Percentiles rank a stretch among this genome's conserved stretches.
These are phyloP conservation scores for Myotis planiceps DNA, from an alignment of 2,797 vertebrate species.

Conservation along the genomic window DNA sequence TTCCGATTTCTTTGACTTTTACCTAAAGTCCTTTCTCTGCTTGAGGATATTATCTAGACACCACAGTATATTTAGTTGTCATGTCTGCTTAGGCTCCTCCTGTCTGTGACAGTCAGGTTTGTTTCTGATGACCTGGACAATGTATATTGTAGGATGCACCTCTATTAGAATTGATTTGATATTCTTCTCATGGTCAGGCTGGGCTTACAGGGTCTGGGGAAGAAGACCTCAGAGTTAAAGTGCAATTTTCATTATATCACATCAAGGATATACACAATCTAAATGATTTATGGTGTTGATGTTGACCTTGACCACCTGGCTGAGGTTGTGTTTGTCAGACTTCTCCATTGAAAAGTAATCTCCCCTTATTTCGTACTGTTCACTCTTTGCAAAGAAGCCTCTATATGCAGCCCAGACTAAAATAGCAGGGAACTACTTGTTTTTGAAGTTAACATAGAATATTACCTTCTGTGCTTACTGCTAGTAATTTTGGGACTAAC, in stretches of 20 bases:
- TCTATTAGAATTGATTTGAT: background rate
- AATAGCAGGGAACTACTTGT: background rate
- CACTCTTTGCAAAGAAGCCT: background rate
- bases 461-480: background rate
- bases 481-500: background rate
- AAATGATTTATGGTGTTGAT: background rate
- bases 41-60: background rate
- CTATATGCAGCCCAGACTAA: background rate
- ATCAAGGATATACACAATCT: background rate
- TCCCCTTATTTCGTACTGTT: background rate
- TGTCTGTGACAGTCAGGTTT: background rate
- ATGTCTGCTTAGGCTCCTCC: background rate
- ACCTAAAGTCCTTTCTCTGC: background rate
- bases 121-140: background rate
- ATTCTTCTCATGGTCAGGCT: background rate
- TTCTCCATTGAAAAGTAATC: background rate
- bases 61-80: background rate
- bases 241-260: background rate
- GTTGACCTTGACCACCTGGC: background rate
- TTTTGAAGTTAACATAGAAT: background rate
- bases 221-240: background rate
- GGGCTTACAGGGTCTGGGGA: background rate
- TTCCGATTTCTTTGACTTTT: background rate
- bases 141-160: background rate
- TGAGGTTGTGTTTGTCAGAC: background rate